Conservation (phyloP, 2,113 vertebrate genomes). For the Felis chaus region DNA sequence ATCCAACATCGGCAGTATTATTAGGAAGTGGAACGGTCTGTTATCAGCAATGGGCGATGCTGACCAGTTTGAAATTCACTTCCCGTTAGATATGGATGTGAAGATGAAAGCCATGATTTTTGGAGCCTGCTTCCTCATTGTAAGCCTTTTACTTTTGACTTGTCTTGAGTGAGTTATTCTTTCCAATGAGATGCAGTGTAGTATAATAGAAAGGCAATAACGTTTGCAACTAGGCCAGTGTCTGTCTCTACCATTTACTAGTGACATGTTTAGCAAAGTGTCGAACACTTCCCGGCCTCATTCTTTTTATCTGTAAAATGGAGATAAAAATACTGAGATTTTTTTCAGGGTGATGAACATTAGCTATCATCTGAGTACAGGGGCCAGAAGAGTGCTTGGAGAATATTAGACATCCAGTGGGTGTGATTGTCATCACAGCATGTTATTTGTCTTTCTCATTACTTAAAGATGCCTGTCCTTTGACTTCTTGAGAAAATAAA, state of each 20-base stretch:
- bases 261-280: neutral
- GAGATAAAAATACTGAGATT: neutral
- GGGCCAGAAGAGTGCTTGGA: neutral
- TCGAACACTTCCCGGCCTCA: neutral
- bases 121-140: slow-evolving; percentile 87
- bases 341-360: neutral
- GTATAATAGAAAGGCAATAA: neutral
- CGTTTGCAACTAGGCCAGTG: neutral
- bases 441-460: neutral
- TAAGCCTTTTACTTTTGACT: slow-evolving; percentile 64
- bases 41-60: slow-evolving; percentile 52
- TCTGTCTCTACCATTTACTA: neutral
- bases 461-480: neutral
- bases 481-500: neutral
- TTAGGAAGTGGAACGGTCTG: slow-evolving; percentile 63
- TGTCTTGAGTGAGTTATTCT: neutral
- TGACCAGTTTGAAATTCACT: slow-evolving; percentile 83
- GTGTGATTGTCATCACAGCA: neutral
- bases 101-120: slow-evolving; percentile 86
- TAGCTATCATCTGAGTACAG: neutral
- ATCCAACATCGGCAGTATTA: slow-evolving; percentile 10
- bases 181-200: neutral
- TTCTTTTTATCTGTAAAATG: neutral
- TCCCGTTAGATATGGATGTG: slow-evolving; percentile 84
- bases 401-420: neutral